These are phyloP conservation scores for Oxygymnocypris stewartii DNA, from an alignment of 2,113 vertebrate genomes.

Conservation along the genomic window DNA sequence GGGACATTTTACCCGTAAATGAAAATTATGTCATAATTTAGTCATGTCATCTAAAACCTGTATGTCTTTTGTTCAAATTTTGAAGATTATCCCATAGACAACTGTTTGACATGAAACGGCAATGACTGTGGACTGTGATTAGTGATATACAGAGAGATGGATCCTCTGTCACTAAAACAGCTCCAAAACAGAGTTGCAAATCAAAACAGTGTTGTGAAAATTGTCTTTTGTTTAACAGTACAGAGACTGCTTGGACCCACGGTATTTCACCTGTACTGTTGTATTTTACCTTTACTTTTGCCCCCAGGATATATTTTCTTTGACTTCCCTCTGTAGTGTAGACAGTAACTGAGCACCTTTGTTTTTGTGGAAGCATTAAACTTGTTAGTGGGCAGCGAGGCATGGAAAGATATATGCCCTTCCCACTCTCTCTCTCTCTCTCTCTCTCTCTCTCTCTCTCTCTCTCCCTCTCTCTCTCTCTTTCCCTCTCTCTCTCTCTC, in stretches of 20 bases:
- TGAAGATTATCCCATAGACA: not conserved
- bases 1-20: not conserved
- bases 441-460: not conserved
- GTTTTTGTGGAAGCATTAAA: constrained; percentile 43
- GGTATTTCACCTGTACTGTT: not conserved
- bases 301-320: constrained; percentile 26
- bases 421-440: not conserved
- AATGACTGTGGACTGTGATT: not conserved
- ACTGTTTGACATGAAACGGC: not conserved
- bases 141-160: not conserved
- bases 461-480: not conserved
- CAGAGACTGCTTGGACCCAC: not conserved
- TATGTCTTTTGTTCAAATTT: not conserved
- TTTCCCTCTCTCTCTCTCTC: not conserved
- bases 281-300: constrained; percentile 29
- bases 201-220: not conserved
- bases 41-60: no score
- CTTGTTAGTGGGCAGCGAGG: constrained; percentile 39
- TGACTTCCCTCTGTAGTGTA: constrained; percentile 19
- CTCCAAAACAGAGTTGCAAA: not conserved
- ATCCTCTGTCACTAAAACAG: not conserved
- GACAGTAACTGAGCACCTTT: constrained; percentile 24
- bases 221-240: constrained; percentile 18
- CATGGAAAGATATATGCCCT: constrained; percentile 14
- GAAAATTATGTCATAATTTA: not conserved